A percentile compares a stretch with the other conserved stretches of the same genome.
Evolutionary conservation across 1,140 invertebrate genomes (phyloP).

Genomic region (Gryllus bimaculatus): DNA sequence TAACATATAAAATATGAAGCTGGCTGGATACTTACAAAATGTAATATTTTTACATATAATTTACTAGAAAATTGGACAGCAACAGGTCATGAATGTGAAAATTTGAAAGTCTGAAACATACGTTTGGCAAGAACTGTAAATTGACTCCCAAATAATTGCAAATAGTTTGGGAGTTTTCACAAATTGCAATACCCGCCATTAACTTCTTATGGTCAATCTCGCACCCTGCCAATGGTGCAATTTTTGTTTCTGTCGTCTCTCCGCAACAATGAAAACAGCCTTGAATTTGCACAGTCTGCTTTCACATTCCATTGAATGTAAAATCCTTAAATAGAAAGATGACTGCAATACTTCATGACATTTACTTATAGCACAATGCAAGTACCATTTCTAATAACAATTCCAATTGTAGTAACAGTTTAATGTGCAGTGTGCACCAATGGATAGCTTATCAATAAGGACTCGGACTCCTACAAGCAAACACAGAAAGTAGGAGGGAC

Average conservation of each 20-base stretch:
- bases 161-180: neutral
- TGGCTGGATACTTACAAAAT: neutral
- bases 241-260: neutral
- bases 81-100: neutral
- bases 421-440: neutral
- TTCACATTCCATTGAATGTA: slow-evolving; percentile 17
- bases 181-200: neutral
- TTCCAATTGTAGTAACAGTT: slow-evolving; percentile 1
- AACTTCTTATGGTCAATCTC: slow-evolving; percentile 4
- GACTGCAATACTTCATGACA: neutral
- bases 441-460: slow-evolving; percentile 4
- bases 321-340: slow-evolving; percentile 13
- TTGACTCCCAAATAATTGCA: neutral
- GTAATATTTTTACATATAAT: neutral
- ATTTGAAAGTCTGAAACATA: slow-evolving; percentile 1
- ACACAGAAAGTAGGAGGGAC: slow-evolving; percentile 3
- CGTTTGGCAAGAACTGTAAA: neutral
- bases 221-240: slow-evolving; percentile 13
- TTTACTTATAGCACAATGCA: neutral
- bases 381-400: neutral
- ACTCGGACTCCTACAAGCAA: neutral
- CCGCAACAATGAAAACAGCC: slow-evolving; percentile 10
- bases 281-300: slow-evolving; percentile 16
- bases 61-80: neutral
- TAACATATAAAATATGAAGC: neutral